Evolutionary conservation across 2,113 vertebrate genomes (phyloP).

Genomic region (Dicaeum eximium): DNA sequence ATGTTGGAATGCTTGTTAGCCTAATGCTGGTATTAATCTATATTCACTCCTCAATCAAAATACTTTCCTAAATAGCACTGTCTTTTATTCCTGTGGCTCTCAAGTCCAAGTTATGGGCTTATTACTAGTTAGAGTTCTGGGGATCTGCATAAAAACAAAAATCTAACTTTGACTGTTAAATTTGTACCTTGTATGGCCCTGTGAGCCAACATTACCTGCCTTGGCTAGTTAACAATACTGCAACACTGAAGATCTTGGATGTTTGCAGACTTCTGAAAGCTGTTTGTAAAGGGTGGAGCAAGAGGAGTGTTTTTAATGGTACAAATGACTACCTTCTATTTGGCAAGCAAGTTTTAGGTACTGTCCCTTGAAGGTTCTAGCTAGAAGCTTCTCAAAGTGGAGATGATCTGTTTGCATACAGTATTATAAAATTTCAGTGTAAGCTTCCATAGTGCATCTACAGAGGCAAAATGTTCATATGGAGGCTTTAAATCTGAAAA

Average conservation of each 20-base stretch:
- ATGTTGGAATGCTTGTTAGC: not conserved
- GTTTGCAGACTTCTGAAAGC: not conserved
- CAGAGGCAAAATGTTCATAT: not conserved
- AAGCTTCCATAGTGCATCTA: not conserved
- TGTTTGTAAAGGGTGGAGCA: not conserved
- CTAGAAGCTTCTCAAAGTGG: not conserved
- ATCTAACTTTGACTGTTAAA: not conserved
- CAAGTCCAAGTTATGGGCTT: not conserved
- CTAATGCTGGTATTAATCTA: not conserved
- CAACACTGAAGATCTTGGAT: not conserved
- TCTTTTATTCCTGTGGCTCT: not conserved
- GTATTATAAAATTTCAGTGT: not conserved
- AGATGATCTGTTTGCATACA: not conserved
- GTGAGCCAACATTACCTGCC: not conserved
- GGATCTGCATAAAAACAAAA: not conserved
- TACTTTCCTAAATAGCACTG: not conserved
- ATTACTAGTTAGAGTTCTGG: not conserved
- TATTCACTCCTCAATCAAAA: not conserved
- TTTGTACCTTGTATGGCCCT: not conserved
- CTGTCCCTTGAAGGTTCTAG: not conserved
- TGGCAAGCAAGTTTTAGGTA: not conserved
- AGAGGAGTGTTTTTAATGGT: not conserved
- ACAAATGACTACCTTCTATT: not conserved
- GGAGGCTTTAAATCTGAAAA: not conserved
- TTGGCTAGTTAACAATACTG: not conserved